Conservation (phyloP, 2,888 invertebrate genomes). For the Chrysotoxum bicinctum region DNA sequence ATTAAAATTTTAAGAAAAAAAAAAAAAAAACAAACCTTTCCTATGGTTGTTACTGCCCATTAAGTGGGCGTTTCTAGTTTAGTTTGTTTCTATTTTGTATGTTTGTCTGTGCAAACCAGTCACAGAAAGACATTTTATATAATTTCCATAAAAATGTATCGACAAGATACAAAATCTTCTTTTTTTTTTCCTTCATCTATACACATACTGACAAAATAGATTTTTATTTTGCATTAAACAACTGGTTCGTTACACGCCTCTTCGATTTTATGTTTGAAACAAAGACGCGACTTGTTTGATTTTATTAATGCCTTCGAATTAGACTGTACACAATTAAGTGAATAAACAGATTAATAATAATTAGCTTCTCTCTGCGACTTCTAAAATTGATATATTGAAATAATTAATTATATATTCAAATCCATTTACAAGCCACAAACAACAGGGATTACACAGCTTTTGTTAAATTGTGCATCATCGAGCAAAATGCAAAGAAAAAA, state of each 20-base stretch:
- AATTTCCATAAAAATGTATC: constrained; percentile 8
- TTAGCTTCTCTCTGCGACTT: neutral
- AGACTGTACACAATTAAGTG: neutral
- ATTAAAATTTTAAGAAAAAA: neutral
- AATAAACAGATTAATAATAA: constrained; percentile 11
- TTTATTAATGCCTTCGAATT: constrained; percentile 5
- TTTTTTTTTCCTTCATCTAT: neutral
- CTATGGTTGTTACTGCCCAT: constrained; percentile 26
- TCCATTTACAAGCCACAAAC: constrained; percentile 1
- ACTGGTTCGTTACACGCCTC: constrained; percentile 2
- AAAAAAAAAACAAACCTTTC: neutral
- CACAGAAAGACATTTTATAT: constrained; percentile 7
- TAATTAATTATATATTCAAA: constrained; percentile 11
- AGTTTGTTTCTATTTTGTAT: neutral
- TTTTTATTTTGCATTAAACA: neutral
- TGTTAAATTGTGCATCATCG: neutral
- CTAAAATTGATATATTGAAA: neutral
- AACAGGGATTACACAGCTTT: constrained; percentile 13
- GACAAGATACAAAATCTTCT: neutral
- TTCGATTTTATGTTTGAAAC: neutral
- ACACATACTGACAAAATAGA: neutral
- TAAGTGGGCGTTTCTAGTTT: constrained; percentile 23
- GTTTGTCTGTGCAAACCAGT: constrained; percentile 14
- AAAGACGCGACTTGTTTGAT: neutral
- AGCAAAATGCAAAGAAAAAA: neutral